Base-by-base conservation (phyloP, 2,888 invertebrate genomes). In the Clitarchus hookeri region DNA sequence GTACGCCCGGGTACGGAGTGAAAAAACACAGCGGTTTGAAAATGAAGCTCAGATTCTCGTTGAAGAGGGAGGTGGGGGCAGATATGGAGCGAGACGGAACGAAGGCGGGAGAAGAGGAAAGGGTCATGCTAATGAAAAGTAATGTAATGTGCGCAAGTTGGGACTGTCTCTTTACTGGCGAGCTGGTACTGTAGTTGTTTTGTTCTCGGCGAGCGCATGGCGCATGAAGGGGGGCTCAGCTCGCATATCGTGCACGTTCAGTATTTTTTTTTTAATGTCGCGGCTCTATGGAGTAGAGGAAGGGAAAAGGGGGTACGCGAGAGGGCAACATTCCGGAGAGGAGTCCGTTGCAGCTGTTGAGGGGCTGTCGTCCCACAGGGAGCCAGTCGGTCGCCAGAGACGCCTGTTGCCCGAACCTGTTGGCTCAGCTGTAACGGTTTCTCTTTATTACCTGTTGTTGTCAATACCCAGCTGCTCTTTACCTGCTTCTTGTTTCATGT, bases 131-230 rank as follows among this genome's bases (percentile, higher is more conserved):
- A 65, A 65, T 65, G 65, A 65, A 65, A 65, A 65, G 65, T 65
- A 65, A 65, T 65, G 65, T 65, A 65, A 65, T n/a, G 65, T n/a
- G 65, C n/a, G 65, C 65, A 65, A 65, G 65, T 65, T 23, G n/a
- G 12, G 19, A 65, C 65, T 65, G 65, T 65, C 65, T 65, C 65
- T 65, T 16, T 65, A 65, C 65, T 65, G 23, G 65, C 65, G 53
- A 53, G 53, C 3, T 53, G 53, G 53, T 53, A 53, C 53, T 53
- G 19, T 53, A n/a, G 65, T 65, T n/a, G 65, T 65, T 65, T 65
- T 65, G 65, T 65, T 65, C n/a, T 23, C 1, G n/a, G 65, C 65
- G 65, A 23, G n/a, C 65, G 65, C n/a, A 65, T 19, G 65, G n/a
- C 65, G 65, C 6, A n/a, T 65, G 65, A n/a, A n/a, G 65, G 65